These are phyloP conservation scores for Emmelina monodactyla DNA, from an alignment of 2,888 invertebrate genomes.

Conservation along the genomic window DNA sequence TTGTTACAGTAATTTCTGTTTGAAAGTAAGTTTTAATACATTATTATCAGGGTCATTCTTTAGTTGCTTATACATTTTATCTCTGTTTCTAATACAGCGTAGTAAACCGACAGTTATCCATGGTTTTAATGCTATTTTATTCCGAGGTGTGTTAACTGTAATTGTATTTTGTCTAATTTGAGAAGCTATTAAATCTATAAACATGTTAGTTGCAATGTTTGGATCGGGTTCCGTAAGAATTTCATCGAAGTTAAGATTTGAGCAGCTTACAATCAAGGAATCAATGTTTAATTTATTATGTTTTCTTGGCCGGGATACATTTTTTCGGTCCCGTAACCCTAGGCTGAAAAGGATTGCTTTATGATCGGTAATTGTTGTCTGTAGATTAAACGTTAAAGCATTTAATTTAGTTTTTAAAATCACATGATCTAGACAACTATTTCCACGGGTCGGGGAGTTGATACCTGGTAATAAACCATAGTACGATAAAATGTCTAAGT, in stretches of 20 bases:
- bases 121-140: slow-evolving; percentile 8
- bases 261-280: neutral
- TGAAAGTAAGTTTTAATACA: neutral
- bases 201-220: neutral
- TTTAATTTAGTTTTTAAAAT: slow-evolving; percentile 4
- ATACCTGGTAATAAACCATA: slow-evolving; percentile 4
- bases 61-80: slow-evolving; percentile 4
- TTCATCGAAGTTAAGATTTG: neutral
- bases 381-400: neutral
- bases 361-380: slow-evolving; percentile 6
- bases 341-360: slow-evolving; percentile 2
- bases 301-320: neutral
- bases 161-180: slow-evolving; percentile 2
- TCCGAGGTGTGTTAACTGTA: slow-evolving; percentile 4
- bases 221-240: neutral
- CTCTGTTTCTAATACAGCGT: slow-evolving; percentile 7
- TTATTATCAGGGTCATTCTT: slow-evolving; percentile 4
- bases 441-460: slow-evolving; percentile 2
- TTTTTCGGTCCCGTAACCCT: slow-evolving; percentile 2
- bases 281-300: neutral
- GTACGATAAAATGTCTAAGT: slow-evolving; percentile 2
- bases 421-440: slow-evolving; percentile 8
- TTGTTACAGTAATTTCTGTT: slow-evolving; percentile 10
- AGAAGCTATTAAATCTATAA: too few species aligned
- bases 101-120: slow-evolving; percentile 11